phyloP scores from a whole-genome alignment of 2,888 invertebrate genomes.

The Sphaerophoria taeniata region DNA sequence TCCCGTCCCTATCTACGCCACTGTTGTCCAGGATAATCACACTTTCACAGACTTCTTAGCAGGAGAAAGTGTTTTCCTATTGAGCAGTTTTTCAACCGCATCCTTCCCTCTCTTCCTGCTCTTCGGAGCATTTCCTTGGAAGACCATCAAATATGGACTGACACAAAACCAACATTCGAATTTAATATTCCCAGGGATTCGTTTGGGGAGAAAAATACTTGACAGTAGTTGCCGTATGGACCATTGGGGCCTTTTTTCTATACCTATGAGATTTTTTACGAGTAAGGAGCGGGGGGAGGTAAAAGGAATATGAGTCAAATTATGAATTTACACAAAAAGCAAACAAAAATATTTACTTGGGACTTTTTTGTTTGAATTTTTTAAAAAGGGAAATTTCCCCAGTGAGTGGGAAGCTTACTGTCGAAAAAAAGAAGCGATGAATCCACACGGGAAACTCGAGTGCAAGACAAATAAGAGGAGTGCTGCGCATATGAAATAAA shows the following conservation, averaged over 20 bases:
- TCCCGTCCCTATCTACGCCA: too few species aligned
- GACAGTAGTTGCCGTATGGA: neutral
- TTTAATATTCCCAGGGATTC: constrained; percentile 59
- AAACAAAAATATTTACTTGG: constrained; percentile 40
- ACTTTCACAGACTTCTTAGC: constrained; percentile 45
- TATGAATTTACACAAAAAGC: constrained; percentile 36
- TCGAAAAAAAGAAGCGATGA: constrained; percentile 49
- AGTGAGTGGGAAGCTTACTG: constrained; percentile 15
- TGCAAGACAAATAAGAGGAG: constrained; percentile 60
- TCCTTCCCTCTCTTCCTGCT: neutral
- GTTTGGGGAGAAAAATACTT: neutral
- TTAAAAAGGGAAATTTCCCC: neutral
- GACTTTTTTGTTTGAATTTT: neutral
- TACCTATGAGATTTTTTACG: neutral
- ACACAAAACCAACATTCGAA: constrained; percentile 22
- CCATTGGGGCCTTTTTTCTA: neutral
- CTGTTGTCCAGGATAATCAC: constrained; percentile 63
- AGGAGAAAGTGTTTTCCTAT: constrained; percentile 53
- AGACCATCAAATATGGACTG: constrained; percentile 38
- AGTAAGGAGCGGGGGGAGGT: neutral
- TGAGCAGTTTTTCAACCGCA: neutral
- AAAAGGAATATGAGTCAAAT: constrained; percentile 36
- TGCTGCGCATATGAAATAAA: constrained; percentile 12
- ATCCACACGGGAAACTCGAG: constrained; percentile 48
- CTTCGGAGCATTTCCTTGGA: neutral